phyloP scores from a whole-genome alignment of 2,888 invertebrate species.

The Acanthacorydalis orientalis region DNA sequence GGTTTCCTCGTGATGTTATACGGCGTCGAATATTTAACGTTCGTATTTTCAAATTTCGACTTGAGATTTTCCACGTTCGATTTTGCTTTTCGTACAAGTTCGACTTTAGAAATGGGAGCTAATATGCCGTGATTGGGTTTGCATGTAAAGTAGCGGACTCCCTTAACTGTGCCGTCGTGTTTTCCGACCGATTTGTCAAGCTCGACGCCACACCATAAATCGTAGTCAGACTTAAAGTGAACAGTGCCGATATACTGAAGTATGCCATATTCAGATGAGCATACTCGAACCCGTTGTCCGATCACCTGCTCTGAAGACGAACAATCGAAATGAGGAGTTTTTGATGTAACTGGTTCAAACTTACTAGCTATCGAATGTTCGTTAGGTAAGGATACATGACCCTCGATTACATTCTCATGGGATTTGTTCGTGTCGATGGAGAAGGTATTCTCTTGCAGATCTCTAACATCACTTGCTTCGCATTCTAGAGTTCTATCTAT shows the following conservation, averaged over 20 bases:
- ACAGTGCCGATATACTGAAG: constrained; percentile 39
- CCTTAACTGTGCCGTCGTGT: constrained; percentile 43
- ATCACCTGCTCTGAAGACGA: constrained; percentile 7
- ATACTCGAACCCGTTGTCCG: constrained; percentile 20
- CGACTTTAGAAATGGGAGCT: constrained; percentile 39
- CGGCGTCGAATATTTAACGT: background rate
- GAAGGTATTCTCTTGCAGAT: too few species aligned
- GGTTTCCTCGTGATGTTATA: background rate
- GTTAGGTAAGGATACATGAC: too few species aligned
- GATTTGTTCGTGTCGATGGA: too few species aligned
- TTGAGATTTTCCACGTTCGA: constrained; percentile 5
- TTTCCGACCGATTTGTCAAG: constrained; percentile 36
- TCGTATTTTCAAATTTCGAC: constrained; percentile 2
- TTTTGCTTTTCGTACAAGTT: constrained; percentile 9
- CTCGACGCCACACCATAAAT: constrained; percentile 48
- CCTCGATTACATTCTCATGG: too few species aligned
- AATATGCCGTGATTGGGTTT: constrained; percentile 40
- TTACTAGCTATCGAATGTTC: too few species aligned
- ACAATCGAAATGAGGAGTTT: too few species aligned
- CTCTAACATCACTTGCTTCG: too few species aligned
- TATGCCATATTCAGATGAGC: constrained; percentile 26
- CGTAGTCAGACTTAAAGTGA: constrained; percentile 32
- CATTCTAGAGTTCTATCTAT: too few species aligned
- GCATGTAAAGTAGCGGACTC: constrained; percentile 44
- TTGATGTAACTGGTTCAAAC: too few species aligned